These are phyloP conservation scores for Drosophila seclusa DNA, from an alignment of 2,888 invertebrate species.

Conservation along the genomic window DNA sequence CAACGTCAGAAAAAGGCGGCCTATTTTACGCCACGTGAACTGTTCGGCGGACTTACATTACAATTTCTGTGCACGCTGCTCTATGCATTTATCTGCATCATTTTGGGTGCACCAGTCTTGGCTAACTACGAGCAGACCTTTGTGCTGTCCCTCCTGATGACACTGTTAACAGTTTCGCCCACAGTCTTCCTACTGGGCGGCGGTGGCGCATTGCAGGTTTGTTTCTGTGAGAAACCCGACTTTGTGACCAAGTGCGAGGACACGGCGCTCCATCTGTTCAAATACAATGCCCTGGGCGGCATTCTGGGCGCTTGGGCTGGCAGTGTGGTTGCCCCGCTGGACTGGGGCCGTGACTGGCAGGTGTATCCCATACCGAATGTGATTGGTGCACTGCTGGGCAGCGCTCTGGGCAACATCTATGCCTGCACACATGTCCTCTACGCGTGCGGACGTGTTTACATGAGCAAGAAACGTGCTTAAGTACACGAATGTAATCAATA, in stretches of 20 bases:
- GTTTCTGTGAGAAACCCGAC: constrained; percentile 84
- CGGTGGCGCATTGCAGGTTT: constrained; percentile 83
- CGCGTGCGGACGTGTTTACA: constrained; percentile 81
- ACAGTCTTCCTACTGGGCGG: constrained; percentile 83
- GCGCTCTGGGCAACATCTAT: constrained; percentile 85
- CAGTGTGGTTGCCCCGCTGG: constrained; percentile 92
- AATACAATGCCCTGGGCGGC: constrained; percentile 84
- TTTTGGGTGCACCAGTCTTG: constrained; percentile 85
- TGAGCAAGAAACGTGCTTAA: constrained; percentile 81
- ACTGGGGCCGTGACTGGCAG: constrained; percentile 95
- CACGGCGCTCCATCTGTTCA: constrained; percentile 83
- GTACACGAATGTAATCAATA: constrained; percentile 30
- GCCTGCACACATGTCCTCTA: constrained; percentile 83
- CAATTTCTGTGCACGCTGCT: constrained; percentile 82
- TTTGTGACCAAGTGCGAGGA: constrained; percentile 83
- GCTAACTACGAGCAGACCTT: constrained; percentile 84
- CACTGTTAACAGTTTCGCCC: constrained; percentile 83
- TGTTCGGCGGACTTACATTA: constrained; percentile 79
- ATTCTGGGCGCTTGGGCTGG: constrained; percentile 92
- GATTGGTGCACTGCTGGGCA: constrained; percentile 87
- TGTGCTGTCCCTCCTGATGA: constrained; percentile 82
- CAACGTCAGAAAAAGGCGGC: constrained; percentile 81
- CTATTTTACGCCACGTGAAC: constrained; percentile 80
- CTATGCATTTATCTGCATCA: constrained; percentile 84
- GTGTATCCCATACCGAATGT: constrained; percentile 89